phyloP scores from a whole-genome alignment of 2,797 vertebrate species.

The Carapus acus region DNA sequence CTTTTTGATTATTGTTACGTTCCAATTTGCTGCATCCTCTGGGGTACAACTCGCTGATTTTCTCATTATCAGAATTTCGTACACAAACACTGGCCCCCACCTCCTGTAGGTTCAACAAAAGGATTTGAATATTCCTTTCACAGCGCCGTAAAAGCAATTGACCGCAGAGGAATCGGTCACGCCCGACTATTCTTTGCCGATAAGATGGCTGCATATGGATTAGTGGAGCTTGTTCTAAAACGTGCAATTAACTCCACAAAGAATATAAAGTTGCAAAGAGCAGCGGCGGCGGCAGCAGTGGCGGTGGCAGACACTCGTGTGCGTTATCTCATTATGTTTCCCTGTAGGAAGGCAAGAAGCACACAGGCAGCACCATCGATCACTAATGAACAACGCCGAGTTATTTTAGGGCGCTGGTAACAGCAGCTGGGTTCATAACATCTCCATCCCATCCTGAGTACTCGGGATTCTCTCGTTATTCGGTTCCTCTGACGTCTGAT shows the following conservation, averaged over 20 bases:
- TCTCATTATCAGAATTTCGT: too few relatives aligned
- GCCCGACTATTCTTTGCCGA: not conserved
- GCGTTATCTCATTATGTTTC: slow-evolving; percentile 1
- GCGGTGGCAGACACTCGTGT: slow-evolving; percentile 2
- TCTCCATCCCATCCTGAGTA: slow-evolving; percentile 1
- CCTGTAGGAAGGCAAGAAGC: not conserved
- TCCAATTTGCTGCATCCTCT: too few relatives aligned
- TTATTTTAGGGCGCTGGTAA: not conserved
- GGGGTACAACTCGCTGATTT: too few relatives aligned
- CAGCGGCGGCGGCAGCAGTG: too few relatives aligned
- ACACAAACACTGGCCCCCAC: too few relatives aligned
- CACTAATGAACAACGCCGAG: slow-evolving; percentile 8
- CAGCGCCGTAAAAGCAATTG: too few relatives aligned
- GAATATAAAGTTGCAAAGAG: not conserved
- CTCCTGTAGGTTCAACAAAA: too few relatives aligned
- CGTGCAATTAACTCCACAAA: slow-evolving; percentile 10
- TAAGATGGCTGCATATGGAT: slow-evolving; percentile 3
- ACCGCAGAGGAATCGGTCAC: not conserved
- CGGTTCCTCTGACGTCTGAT: not conserved
- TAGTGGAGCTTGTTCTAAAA: slow-evolving; percentile 8
- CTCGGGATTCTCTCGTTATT: not conserved
- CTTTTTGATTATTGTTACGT: too few relatives aligned
- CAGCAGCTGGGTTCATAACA: not conserved
- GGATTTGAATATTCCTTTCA: too few relatives aligned
- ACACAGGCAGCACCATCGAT: not conserved